phyloP scores from a whole-genome alignment of 2,888 invertebrate genomes.

The Caenorhabditis japonica region DNA sequence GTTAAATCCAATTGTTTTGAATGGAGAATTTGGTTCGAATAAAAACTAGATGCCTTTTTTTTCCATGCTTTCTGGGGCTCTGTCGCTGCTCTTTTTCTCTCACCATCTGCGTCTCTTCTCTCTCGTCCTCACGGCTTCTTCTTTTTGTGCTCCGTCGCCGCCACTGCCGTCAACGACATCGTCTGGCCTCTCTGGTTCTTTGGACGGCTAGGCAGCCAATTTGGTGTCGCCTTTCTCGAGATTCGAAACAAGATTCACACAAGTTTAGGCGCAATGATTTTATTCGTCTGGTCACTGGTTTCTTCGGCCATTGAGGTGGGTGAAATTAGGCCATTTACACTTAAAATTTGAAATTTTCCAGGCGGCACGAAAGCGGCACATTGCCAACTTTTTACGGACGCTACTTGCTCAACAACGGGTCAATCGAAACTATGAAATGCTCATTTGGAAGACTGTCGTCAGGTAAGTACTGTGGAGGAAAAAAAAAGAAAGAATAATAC shows the following conservation, averaged over 20 bases:
- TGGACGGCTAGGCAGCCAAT: too few species aligned
- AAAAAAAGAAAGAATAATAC: too few species aligned
- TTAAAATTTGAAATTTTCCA: constrained; percentile 4
- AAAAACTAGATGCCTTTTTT: too few species aligned
- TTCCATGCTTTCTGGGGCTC: too few species aligned
- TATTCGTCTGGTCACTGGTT: constrained; percentile 74
- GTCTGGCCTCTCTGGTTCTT: constrained; percentile 36
- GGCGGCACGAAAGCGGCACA: constrained; percentile 56
- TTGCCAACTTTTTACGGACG: constrained; percentile 55
- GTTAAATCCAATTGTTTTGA: too few species aligned
- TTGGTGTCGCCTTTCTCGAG: too few species aligned
- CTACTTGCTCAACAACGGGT: constrained; percentile 52
- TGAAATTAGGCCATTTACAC: background rate
- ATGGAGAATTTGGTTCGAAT: too few species aligned
- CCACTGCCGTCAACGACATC: constrained; percentile 22
- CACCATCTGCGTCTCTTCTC: too few species aligned
- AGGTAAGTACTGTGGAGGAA: too few species aligned
- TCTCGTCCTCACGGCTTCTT: constrained; percentile 7
- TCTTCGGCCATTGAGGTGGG: constrained; percentile 59
- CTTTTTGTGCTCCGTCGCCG: constrained; percentile 14
- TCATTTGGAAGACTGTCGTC: constrained; percentile 49
- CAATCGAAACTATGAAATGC: constrained; percentile 43
- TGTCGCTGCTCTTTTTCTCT: background rate
- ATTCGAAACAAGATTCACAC: too few species aligned
- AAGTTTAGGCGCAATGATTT: constrained; percentile 62